A percentile compares a stretch with the other conserved stretches of the same genome.
Conservation (phyloP, 64 coral and sea anemone genomes). For the Stichodactyla mertensii region DNA sequence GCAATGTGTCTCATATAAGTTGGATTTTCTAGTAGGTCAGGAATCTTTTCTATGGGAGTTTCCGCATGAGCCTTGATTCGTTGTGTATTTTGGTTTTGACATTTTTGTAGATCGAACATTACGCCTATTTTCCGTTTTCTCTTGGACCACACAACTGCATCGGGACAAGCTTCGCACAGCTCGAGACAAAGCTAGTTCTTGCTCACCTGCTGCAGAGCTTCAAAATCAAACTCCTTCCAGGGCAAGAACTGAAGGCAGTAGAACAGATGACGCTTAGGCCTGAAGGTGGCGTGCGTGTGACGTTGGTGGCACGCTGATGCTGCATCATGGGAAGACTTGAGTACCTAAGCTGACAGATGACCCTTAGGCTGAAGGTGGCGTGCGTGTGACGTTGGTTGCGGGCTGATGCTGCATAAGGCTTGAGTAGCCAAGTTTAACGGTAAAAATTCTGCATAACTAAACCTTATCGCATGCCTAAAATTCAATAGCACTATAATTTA, state of each 20-base stretch:
- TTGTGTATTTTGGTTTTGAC: neutral
- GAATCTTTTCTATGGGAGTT: too few relatives aligned
- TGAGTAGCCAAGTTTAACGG: neutral
- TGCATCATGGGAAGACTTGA: neutral
- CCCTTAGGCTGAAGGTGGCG: constrained; percentile 37
- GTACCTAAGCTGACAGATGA: constrained; percentile 34
- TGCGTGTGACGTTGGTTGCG: constrained; percentile 32
- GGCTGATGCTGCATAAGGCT: constrained; percentile 1
- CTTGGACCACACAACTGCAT: constrained; percentile 70
- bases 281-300: constrained; percentile 46
- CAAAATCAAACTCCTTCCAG: constrained; percentile 48
- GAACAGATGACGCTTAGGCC: constrained; percentile 69
- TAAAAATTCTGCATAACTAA: neutral
- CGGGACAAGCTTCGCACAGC: constrained; percentile 47
- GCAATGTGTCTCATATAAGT: too few relatives aligned
- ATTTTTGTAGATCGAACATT: constrained; percentile 42
- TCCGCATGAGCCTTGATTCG: neutral
- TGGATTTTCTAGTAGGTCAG: too few relatives aligned
- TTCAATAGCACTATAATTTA: too few relatives aligned
- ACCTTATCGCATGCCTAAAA: too few relatives aligned
- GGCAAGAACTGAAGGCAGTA: constrained; percentile 58
- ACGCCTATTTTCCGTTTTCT: constrained; percentile 65
- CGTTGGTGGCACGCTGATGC: constrained; percentile 19
- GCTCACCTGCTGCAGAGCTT: constrained; percentile 57
- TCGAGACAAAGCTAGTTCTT: constrained; percentile 61